Conservation (phyloP, 2,113 vertebrate genomes). For the Plecotus auritus region DNA sequence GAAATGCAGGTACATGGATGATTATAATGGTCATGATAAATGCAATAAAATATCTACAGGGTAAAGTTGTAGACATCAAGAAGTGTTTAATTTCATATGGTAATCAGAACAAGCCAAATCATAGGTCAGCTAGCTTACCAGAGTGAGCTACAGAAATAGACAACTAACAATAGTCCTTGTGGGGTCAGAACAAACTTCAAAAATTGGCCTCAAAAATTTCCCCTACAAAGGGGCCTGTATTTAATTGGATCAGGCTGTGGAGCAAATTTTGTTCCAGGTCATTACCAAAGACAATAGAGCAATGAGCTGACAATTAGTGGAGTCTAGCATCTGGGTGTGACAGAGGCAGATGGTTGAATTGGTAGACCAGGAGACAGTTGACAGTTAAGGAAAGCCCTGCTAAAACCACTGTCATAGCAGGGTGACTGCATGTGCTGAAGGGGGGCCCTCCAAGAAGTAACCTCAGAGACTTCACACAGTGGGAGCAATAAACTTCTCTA, state of each 20-base stretch:
- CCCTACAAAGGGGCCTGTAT: not conserved
- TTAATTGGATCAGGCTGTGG: not conserved
- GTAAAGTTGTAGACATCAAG: not conserved
- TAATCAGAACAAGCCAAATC: not conserved
- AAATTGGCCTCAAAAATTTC: not conserved
- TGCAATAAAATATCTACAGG: not conserved
- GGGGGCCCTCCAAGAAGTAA: not conserved
- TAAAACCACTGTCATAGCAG: not conserved
- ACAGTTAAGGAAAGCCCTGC: not conserved
- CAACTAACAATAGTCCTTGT: not conserved
- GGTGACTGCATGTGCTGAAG: not conserved
- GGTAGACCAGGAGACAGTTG: not conserved
- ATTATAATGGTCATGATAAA: not conserved
- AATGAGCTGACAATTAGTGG: not conserved
- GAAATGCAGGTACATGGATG: not conserved
- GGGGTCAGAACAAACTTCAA: not conserved
- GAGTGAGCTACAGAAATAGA: not conserved
- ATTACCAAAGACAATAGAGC: not conserved
- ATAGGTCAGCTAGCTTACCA: not conserved
- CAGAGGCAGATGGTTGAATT: not conserved
- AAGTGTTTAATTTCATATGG: not conserved
- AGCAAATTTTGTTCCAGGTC: not conserved
- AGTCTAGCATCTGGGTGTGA: not conserved
- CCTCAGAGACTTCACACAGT: not conserved
- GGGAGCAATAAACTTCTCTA: not conserved